These are phyloP conservation scores for Gryllus bimaculatus DNA, from an alignment of 1,140 invertebrate species.

Conservation along the genomic window DNA sequence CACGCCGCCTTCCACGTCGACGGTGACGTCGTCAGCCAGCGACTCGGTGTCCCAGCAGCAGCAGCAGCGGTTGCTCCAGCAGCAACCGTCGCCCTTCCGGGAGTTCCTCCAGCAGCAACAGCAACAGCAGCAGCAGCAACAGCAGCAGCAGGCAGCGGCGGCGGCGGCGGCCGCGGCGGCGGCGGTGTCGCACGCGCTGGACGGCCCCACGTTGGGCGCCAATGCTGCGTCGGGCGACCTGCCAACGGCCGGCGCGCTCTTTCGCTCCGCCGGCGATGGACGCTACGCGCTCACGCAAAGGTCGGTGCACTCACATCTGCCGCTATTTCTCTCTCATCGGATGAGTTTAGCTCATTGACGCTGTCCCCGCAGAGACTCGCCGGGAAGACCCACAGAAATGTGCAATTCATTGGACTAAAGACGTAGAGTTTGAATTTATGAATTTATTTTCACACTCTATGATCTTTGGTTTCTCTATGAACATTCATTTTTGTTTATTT, in stretches of 20 bases:
- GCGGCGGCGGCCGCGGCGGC: neutral
- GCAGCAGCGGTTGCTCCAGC: neutral
- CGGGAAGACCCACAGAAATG: too few relatives aligned
- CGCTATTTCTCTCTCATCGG: conserved; percentile 11
- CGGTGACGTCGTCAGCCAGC: conserved; percentile 20
- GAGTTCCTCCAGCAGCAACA: conserved; percentile 14
- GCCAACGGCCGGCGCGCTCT: conserved; percentile 12
- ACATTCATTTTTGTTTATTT: too few relatives aligned
- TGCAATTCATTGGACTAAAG: too few relatives aligned
- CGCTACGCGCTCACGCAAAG: conserved; percentile 16
- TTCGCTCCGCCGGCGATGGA: conserved; percentile 18
- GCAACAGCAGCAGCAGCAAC: neutral
- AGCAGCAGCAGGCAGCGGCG: neutral
- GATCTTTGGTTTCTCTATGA: too few relatives aligned
- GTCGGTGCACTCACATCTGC: conserved; percentile 13
- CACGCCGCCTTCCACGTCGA: neutral
- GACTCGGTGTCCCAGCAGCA: conserved; percentile 31
- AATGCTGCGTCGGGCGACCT: neutral
- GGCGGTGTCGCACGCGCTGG: neutral
- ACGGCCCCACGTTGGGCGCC: neutral
- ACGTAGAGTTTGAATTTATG: too few relatives aligned
- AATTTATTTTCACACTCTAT: too few relatives aligned
- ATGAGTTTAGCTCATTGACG: too few relatives aligned
- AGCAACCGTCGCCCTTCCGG: conserved; percentile 16
- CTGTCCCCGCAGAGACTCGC: too few relatives aligned